A percentile compares a stretch with the other conserved stretches of the same genome.
These are phyloP conservation scores for Toxotes jaculatrix DNA, from an alignment of 2,113 vertebrate species.

Conservation along the genomic window DNA sequence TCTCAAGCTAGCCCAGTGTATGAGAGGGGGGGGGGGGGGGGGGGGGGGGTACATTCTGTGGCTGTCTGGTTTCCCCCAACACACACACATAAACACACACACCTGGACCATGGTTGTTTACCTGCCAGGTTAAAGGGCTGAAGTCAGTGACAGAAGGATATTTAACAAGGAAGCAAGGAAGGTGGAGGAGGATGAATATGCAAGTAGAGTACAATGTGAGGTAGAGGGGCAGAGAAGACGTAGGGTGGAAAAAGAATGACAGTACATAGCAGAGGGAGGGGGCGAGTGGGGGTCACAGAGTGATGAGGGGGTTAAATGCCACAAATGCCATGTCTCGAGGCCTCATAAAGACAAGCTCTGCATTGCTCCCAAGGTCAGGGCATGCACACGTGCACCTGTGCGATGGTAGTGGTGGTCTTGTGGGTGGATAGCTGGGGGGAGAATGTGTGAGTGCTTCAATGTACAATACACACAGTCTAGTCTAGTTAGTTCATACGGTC, in stretches of 20 bases:
- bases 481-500: conserved; percentile 50
- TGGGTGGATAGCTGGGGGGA: conserved; percentile 32
- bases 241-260: conserved; percentile 61
- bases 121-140: conserved; percentile 78
- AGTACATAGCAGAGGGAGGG: conserved; percentile 68
- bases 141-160: conserved; percentile 75
- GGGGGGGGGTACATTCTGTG: conserved; percentile 50
- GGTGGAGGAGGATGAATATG: conserved; percentile 76
- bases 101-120: conserved; percentile 68
- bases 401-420: conserved; percentile 46
- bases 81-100: conserved; percentile 47
- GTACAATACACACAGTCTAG: conserved; percentile 37
- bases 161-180: conserved; percentile 69
- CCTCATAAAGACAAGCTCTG: conserved; percentile 80
- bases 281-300: conserved; percentile 66
- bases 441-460: conserved; percentile 45
- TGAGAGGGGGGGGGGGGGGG: conserved; percentile 48
- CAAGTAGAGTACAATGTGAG: conserved; percentile 57
- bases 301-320: conserved; percentile 82
- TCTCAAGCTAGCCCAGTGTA: conserved; percentile 47
- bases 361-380: conserved; percentile 82
- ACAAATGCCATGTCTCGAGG: conserved; percentile 81
- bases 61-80: conserved; percentile 59
- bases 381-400: conserved; percentile 78
- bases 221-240: conserved; percentile 44